phyloP scores from a whole-genome alignment of 2,797 vertebrate genomes.

The Alectoris magna region DNA sequence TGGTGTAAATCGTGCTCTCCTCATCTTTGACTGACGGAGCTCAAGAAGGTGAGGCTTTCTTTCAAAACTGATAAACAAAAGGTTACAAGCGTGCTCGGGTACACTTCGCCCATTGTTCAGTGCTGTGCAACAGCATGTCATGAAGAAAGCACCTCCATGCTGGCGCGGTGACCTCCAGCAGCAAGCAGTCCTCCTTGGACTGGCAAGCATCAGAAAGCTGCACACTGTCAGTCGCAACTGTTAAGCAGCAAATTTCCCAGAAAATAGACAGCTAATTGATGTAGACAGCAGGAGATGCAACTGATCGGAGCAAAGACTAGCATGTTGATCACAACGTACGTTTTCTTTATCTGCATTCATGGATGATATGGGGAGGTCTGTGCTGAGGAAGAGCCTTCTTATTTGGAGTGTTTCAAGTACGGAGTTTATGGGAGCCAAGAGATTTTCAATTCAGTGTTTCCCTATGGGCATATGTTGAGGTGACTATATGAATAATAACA shows the following conservation, averaged over 20 bases:
- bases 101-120: neutral
- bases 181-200: neutral
- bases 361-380: neutral
- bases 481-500: neutral
- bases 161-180: slow-evolving; percentile 14
- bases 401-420: neutral
- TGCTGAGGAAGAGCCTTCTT: neutral
- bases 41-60: neutral
- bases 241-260: slow-evolving; percentile 35
- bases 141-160: neutral
- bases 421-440: neutral
- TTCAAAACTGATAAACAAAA: neutral
- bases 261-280: slow-evolving; percentile 53
- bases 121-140: neutral
- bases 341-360: neutral
- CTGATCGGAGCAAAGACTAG: neutral
- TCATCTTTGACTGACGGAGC: slow-evolving; percentile 33
- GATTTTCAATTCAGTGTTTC: neutral
- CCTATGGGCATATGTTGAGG: neutral
- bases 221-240: slow-evolving; percentile 9
- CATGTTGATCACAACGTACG: slow-evolving; percentile 16
- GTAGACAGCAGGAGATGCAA: slow-evolving; percentile 4
- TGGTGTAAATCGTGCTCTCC: neutral
- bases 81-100: neutral
- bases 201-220: neutral